phyloP scores from a whole-genome alignment of 2,113 vertebrate species.

The Sakesphorus luctuosus region DNA sequence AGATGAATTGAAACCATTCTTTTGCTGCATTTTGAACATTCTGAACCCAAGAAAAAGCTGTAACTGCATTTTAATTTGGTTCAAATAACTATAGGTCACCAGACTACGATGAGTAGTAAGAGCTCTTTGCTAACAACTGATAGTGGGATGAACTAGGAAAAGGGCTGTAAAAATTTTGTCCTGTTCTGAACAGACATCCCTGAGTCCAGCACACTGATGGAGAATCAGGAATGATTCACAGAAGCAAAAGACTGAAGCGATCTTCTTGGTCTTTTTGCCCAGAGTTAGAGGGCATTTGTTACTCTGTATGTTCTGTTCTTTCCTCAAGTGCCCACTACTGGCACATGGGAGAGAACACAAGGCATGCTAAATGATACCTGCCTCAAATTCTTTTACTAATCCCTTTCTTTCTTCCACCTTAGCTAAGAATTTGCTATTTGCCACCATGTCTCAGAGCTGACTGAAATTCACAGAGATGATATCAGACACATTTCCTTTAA shows the following conservation, averaged over 20 bases:
- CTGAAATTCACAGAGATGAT: background rate
- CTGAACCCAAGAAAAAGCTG: background rate
- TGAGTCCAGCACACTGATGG: background rate
- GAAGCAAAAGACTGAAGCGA: background rate
- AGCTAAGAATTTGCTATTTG: conserved; percentile 26
- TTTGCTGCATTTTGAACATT: conserved; percentile 5
- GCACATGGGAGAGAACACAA: background rate
- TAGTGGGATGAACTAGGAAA: background rate
- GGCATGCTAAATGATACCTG: background rate
- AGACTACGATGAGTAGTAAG: background rate
- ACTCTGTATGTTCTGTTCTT: background rate
- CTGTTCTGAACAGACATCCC: background rate
- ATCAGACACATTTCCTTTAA: background rate
- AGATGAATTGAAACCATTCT: conserved; percentile 17
- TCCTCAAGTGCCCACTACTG: background rate
- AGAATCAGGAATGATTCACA: background rate
- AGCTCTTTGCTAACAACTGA: background rate
- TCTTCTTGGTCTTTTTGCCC: background rate
- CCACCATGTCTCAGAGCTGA: background rate
- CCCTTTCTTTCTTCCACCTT: background rate
- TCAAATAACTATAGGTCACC: background rate
- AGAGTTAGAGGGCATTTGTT: background rate
- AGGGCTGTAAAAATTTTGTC: background rate
- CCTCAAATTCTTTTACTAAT: conserved; percentile 11
- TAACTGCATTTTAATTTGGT: background rate